Base-by-base conservation (phyloP, 2,113 vertebrate species). In the Myrmophylax atrothorax region DNA sequence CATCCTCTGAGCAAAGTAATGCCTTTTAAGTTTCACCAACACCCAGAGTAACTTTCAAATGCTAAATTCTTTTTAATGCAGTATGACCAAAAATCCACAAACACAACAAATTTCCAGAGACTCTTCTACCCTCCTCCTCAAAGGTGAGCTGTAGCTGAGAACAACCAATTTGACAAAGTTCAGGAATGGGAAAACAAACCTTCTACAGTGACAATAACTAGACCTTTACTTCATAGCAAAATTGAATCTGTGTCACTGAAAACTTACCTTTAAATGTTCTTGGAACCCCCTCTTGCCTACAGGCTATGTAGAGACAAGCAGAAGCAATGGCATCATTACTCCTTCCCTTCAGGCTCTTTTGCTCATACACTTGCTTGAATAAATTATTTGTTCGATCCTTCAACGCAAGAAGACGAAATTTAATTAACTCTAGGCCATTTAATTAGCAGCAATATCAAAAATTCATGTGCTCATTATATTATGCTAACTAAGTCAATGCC, bases 381-480 rank as follows among this genome's bases (percentile, higher is more conserved):
- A 99, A 98, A 98, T 99, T 99, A 98, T 99, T 99, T 96, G 99
- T 99, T 98, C 99, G 98, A 98, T 99, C 99, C 99, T 99, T 98
- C 95, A 96, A 97, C 86, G 49, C 42, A 98, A 95, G 96, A 94
- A 95, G 94, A 97, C 44, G 52, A 96, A 95, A 94, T 97, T 98
- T 97, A 98, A 98, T 98, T 96, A 98, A 97, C 88, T 97, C 83
- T 73, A 96, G 96, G 90, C 95, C 94, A 96, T 95, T 98, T 97
- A 97, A 97, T 98, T 97, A 97, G 96, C 67, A 97, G 77, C 76
- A 96, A 62, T 96, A 98, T 97, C 97, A 98, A 98, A 98, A 97
- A 97, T 97, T 96, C 93, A 97, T 93, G 73, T 84, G 84, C 86
- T 98, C 94, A 96, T 97, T 98, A 97, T 96, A 96, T 98, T 96